Base-by-base conservation (phyloP, 1,140 invertebrate species). In the Idris sp. region DNA sequence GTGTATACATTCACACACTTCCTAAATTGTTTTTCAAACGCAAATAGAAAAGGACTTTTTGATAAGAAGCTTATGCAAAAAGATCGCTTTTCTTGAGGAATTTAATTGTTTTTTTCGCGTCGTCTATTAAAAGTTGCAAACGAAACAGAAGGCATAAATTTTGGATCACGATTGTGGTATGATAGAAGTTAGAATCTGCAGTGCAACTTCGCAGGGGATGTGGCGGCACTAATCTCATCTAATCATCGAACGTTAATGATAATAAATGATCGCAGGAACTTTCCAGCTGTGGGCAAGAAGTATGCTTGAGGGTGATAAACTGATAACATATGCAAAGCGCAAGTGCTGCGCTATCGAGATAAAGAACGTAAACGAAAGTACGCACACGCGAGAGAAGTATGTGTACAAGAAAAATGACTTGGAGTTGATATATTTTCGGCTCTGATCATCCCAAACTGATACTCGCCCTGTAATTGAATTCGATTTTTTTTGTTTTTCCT, bases 171-270 rank as follows among this genome's bases (percentile, higher is more conserved):
- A 65, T 74, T 74, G 61, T 19, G 71, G 58, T 64, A 40, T 49
- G 64, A 64, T 64, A 67, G 64, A 67, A 54, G 40, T 48, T 62
- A 62, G 49, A 58, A 73, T 74, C 54, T 41, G 46, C 58, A 30
- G 43, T 28, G 22, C 13, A 69, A 68, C 26, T 69, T 68, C 25
- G 51, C 31, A 49, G 51, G 72, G 58, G 51, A 68, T 64, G 64
- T 36, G 64, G 67, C 19, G 48, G 46, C 31, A 36, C 74, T 77
- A 77, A 77, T 77, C 74, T 77, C 68, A 51, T 58, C 68, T 77
- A 77, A 77, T 77, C 74, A 77, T 77, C 68, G 64, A 77, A 77
- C 62, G 61, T 77, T 77, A 77, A 77, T 77, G 74, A 73, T 77
- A 73, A 77, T 43, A 64, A 72, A 77, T 68, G 74, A 73, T 73